Evolutionary conservation across 2,888 invertebrate genomes (phyloP), one percentile per base, ranked within the genome.

Genomic region (Calephelis perditalis): DNA sequence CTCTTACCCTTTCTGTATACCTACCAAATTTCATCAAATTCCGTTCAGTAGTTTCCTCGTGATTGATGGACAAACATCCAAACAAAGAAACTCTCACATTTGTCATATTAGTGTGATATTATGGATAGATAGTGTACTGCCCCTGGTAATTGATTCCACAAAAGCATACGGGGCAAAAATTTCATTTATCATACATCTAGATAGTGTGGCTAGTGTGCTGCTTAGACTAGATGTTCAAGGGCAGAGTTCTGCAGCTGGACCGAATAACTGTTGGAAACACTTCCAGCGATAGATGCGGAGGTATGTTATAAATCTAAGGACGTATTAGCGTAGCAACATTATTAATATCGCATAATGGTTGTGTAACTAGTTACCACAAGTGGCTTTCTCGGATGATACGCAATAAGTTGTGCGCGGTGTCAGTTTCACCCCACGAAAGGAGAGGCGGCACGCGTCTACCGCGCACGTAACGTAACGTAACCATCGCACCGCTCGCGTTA

Each of bases 321-420:
- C 40, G 7, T 40, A 40, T 40, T 40, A 3, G 8, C 40, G 36
- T 35, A 7, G 52, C 36, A 52, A 52, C 11, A 36, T 36, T 40
- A 40, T 7, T 40, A 40, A 40, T 40, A 40, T 40, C 40, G 7
- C 40, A 40, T 40, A 40, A 40, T 8, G 8, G 11, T 52, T 52
- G 11, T 36, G 36, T 36, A 52, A 52, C 52, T 52, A 52, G 52
- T 40, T 40, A 52, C 26, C 10, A 52, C 26, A 35, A 26, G 35
- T 52, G 26, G 52, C 52, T 52, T 52, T 52, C 52, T 52, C 52
- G 52, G 12, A 52, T 52, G 52, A 52, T 52, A 52, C 26, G 52
- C 26, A 52, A 52, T 52, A 52, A 52, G 26, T 35, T 10, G 10
- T 5, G 35, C 5, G 10, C 11, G 52, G 52, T 52, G 35, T 52